These are phyloP conservation scores for Scrobipalpa costella DNA, from an alignment of 2,888 invertebrate species.

Conservation along the genomic window DNA sequence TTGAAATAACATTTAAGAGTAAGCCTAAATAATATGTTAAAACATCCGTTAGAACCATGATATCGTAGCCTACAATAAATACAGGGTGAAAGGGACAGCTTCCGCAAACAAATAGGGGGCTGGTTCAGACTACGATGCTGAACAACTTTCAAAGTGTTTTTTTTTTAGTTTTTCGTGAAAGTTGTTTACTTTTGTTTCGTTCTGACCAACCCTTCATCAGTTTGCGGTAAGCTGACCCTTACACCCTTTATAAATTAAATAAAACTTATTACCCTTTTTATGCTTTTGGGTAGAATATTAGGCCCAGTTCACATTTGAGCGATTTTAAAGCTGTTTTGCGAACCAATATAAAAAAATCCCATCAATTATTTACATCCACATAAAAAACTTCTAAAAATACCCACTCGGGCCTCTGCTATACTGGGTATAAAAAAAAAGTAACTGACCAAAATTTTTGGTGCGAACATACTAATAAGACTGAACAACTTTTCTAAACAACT, in stretches of 20 bases:
- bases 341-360: constrained; percentile 35
- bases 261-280: constrained; percentile 36
- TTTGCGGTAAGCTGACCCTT: too few species aligned
- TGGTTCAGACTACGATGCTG: too few species aligned
- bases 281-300: constrained; percentile 29
- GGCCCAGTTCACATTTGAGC: constrained; percentile 59
- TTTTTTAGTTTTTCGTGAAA: too few species aligned
- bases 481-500: too few species aligned
- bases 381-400: constrained; percentile 31
- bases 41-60: constrained; percentile 55
- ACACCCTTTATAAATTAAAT: constrained; percentile 62
- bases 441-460: too few species aligned
- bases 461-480: too few species aligned
- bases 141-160: too few species aligned
- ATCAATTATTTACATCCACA: constrained; percentile 35
- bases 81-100: too few species aligned
- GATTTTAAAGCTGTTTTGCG: constrained; percentile 60
- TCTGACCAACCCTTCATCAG: too few species aligned
- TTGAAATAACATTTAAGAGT: constrained; percentile 60
- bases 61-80: constrained; percentile 42
- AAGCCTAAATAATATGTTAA: constrained; percentile 52
- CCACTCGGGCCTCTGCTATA: constrained; percentile 22
- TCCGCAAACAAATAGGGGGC: too few species aligned
- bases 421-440: too few species aligned
- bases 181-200: too few species aligned